Percentiles rank a stretch among this genome's conserved stretches.
These are phyloP conservation scores for Neolamprologus sp. DNA, from an alignment of 2,113 vertebrate genomes.

Conservation along the genomic window DNA sequence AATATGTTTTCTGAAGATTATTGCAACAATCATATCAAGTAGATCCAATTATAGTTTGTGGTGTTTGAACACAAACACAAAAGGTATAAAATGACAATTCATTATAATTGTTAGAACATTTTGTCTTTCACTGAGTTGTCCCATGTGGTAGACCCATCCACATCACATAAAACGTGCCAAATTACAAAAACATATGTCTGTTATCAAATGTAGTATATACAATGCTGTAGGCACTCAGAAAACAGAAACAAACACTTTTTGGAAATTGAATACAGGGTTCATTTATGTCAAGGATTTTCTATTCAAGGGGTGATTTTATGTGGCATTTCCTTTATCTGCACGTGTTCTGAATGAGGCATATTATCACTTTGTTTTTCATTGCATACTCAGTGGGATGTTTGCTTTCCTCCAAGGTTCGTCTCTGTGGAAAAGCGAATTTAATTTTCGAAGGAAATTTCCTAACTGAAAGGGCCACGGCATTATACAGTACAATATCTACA, in stretches of 20 bases:
- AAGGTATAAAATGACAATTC: not conserved
- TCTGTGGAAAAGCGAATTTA: constrained; percentile 10
- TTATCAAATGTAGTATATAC: not conserved
- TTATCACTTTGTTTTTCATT: constrained; percentile 12
- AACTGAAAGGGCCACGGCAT: constrained; percentile 3
- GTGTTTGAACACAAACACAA: not conserved
- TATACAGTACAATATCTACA: constrained; percentile 48
- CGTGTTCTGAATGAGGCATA: not conserved
- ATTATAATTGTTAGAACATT: not conserved
- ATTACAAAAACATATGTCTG: not conserved
- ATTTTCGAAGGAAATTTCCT: constrained; percentile 25
- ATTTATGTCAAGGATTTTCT: not conserved
- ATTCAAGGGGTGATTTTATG: not conserved
- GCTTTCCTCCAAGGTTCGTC: constrained; percentile 24
- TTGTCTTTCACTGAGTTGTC: not conserved
- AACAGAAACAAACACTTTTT: not conserved
- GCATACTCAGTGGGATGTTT: constrained; percentile 3
- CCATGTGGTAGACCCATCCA: not conserved
- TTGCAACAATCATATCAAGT: not conserved
- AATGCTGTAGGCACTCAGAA: not conserved
- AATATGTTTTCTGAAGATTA: not conserved
- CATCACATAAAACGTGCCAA: not conserved
- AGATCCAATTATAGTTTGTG: not conserved
- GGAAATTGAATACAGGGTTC: not conserved
- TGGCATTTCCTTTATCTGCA: constrained; percentile 8